Conservation (phyloP, 2,888 invertebrate genomes). For the Cinara cedri region DNA sequence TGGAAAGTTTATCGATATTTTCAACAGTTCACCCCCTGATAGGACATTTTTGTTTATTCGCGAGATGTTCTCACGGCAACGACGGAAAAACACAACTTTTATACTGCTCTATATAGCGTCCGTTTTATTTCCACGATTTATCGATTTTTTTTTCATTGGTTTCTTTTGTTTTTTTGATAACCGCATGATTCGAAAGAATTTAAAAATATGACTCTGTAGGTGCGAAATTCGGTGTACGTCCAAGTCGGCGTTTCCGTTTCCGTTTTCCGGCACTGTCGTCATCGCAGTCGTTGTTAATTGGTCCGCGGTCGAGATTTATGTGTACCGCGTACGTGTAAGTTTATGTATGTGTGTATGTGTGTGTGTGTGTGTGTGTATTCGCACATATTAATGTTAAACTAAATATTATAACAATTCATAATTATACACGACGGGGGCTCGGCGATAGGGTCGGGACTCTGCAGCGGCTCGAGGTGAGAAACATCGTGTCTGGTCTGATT, state of each 20-base stretch:
- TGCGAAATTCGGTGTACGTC: not conserved
- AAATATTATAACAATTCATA: slow-evolving; percentile 46
- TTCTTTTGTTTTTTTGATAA: too few relatives aligned
- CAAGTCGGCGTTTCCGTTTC: slow-evolving; percentile 10
- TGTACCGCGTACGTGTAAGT: too few relatives aligned
- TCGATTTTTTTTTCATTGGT: too few relatives aligned
- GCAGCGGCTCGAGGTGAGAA: slow-evolving; percentile 18
- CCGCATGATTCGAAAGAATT: not conserved
- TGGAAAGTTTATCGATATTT: too few relatives aligned
- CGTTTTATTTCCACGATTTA: too few relatives aligned
- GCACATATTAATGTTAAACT: slow-evolving; percentile 17
- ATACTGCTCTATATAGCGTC: too few relatives aligned
- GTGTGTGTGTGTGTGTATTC: not conserved
- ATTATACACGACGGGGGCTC: not conserved
- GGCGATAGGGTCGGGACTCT: not conserved
- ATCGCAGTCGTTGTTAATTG: slow-evolving; percentile 16
- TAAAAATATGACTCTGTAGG: not conserved
- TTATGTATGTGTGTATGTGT: not conserved
- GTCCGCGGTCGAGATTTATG: slow-evolving; percentile 19
- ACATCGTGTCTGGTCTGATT: slow-evolving; percentile 28
- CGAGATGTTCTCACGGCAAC: too few relatives aligned
- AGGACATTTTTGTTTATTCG: too few relatives aligned
- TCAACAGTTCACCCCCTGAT: too few relatives aligned
- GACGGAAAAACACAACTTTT: too few relatives aligned
- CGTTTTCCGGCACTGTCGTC: not conserved